Conservation (phyloP, 2,113 vertebrate genomes). For the Psophia crepitans region DNA sequence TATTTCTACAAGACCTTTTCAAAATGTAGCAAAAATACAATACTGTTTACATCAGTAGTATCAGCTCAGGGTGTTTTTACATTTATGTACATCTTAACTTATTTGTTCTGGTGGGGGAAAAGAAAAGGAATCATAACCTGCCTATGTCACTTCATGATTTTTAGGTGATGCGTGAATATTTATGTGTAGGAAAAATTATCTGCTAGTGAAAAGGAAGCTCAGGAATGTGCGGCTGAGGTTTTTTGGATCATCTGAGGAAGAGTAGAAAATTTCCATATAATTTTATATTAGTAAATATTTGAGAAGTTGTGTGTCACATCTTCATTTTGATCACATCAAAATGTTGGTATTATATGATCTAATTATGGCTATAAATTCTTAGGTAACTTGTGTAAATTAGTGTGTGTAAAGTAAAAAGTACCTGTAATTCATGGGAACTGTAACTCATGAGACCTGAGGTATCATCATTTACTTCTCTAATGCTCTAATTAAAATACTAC, state of each 20-base stretch:
- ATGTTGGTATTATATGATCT: background rate
- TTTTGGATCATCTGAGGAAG: background rate
- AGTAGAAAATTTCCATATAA: background rate
- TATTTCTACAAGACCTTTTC: background rate
- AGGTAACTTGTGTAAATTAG: background rate
- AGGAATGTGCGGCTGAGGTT: background rate
- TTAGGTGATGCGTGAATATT: background rate
- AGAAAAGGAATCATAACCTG: background rate
- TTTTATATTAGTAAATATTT: background rate
- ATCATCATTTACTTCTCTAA: background rate
- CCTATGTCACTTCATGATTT: background rate
- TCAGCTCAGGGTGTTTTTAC: background rate
- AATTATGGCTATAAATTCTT: background rate
- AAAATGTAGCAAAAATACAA: background rate
- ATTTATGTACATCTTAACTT: background rate
- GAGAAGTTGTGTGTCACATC: background rate
- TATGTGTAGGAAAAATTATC: background rate
- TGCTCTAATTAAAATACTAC: background rate
- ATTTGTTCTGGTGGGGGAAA: background rate
- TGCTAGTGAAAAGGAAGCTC: background rate
- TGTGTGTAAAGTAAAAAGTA: background rate
- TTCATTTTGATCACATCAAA: background rate
- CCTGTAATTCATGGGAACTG: background rate
- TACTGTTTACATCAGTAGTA: background rate
- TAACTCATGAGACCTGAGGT: background rate